Base-by-base conservation (phyloP, 2,797 vertebrate genomes). In the Pseudochirops cupreus region DNA sequence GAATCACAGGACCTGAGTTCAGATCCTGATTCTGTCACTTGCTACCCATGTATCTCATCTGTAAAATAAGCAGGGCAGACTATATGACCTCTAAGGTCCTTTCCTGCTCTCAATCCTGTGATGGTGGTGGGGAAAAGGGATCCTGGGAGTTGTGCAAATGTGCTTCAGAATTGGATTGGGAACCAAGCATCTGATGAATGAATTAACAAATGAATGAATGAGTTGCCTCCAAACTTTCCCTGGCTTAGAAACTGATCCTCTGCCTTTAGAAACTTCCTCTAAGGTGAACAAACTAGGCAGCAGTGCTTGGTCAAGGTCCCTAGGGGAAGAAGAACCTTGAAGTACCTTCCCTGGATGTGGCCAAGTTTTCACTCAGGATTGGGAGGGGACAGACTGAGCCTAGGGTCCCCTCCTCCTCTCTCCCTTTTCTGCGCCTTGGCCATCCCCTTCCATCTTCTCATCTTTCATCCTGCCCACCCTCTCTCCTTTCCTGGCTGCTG, bases 361-460 rank as follows among this genome's bases (percentile, higher is more conserved):
- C 53, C 92, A 59, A 14, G 46, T 90, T 55, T 92, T 55, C 91
- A 26, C 46, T 93, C 46, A 67, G 91, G 57, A 12, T 29, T 11
- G 21, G 82, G 54, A 95, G 29, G 39, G 62, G 62, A 89, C 56
- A 93, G 95, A 24, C 1, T 7, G 94, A 90, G 53, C 53, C 91
- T 91, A 74, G 91, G 46, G 52, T 39, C 14, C 50, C 90, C 67
- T 91, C 12, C 12, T 95, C 91, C 29, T 28, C 7, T 28, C 26
- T 90, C 54, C 50, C 54, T 55, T 89, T 74, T 33, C 39, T 90
- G 33, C 33, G 1, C 50, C 91, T 87, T 53, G 52, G 31, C 92
- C 46, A 21, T 46, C 90, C 31, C 29, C 39, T 24, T 50, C 46
- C 16, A 0, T 9, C 10, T 21, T 5, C 3, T 91, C 87, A 12